These are phyloP conservation scores for Propithecus perrieri DNA, from an alignment of 2,797 vertebrate genomes.

Conservation along the genomic window DNA sequence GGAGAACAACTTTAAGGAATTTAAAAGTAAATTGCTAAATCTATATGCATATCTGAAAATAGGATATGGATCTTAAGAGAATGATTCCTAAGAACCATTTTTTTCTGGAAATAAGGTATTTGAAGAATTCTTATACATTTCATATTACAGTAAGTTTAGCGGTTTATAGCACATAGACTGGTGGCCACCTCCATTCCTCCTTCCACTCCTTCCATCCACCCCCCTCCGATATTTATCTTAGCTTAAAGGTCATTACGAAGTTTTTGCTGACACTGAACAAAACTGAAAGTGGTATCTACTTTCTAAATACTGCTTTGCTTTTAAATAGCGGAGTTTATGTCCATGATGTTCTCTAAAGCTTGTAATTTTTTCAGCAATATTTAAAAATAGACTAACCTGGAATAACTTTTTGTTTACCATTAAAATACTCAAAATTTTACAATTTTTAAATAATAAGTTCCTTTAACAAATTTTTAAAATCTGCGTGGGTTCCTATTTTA, in stretches of 20 bases:
- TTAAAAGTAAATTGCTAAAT: background rate
- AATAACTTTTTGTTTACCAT: slow-evolving; percentile 55
- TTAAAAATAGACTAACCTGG: slow-evolving; percentile 39
- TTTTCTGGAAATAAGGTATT: background rate
- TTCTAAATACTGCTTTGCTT: background rate
- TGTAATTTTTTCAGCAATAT: slow-evolving; percentile 40
- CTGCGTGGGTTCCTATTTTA: slow-evolving; percentile 60
- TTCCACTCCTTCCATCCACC: background rate
- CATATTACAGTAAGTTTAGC: background rate
- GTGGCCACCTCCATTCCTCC: background rate
- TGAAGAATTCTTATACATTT: background rate
- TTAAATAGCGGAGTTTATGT: background rate
- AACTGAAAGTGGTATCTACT: background rate
- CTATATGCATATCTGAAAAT: background rate
- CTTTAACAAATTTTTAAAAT: slow-evolving; percentile 23
- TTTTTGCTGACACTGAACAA: background rate
- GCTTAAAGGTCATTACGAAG: background rate
- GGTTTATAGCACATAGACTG: background rate
- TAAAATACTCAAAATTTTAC: slow-evolving; percentile 62
- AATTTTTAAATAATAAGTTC: slow-evolving; percentile 57
- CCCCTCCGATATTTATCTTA: background rate
- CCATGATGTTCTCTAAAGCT: background rate
- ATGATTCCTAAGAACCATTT: background rate
- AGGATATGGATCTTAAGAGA: fast-evolving
- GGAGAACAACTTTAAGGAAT: background rate